Evolutionary conservation across 2,797 vertebrate genomes (phyloP), one percentile per base, ranked within the genome.

Genomic region (Aeoliscus strigatus): DNA sequence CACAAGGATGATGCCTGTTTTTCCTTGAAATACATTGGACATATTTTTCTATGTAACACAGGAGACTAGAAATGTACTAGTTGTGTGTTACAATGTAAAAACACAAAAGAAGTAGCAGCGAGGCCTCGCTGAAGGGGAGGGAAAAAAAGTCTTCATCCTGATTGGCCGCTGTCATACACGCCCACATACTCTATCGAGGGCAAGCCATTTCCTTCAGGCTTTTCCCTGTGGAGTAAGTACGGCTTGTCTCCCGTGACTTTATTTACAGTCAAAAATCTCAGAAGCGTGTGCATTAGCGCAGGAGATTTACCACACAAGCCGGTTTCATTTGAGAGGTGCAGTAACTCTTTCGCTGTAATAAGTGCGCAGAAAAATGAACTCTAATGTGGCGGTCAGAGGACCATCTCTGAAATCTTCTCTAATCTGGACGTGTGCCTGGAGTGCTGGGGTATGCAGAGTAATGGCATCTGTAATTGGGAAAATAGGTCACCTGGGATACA

Each of bases 401-500:
- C 40, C 68, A 73, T 70, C 53, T 44, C 52, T 60, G 43, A 73
- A 79, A 81, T 77, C 66, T 18, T 42, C 68, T 38, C 56, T 52
- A 66, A 70, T 65, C 69, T 66, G 70, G 59, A 77, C 23, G 54
- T 45, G 66, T 32, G 63, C 48, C 66, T 64, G 51, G 53, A 42
- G 70, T 60, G 60, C 65, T 71, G 61, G 46, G 63, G 79, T 75
- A 57, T 53, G 58, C 64, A 73, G 77, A 86, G 70, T 84, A 84
- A 88, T 83, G 78, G 74, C 66, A 13, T 31, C 59, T 59, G 79
- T 86, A 88, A 89, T 86, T 85, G 83, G 60, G 62, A 80, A 86
- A 87, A 87, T 82, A 77, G 81, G 74, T 83, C 82, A 75, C 69
- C 55, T 69, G 82, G 80, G 81, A 81, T 54, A 52, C 39, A 53